A percentile compares a stretch with the other conserved stretches of the same genome.
These are phyloP conservation scores for Paramormyrops hopkinsi DNA, from an alignment of 2,797 vertebrate species.

Conservation along the genomic window DNA sequence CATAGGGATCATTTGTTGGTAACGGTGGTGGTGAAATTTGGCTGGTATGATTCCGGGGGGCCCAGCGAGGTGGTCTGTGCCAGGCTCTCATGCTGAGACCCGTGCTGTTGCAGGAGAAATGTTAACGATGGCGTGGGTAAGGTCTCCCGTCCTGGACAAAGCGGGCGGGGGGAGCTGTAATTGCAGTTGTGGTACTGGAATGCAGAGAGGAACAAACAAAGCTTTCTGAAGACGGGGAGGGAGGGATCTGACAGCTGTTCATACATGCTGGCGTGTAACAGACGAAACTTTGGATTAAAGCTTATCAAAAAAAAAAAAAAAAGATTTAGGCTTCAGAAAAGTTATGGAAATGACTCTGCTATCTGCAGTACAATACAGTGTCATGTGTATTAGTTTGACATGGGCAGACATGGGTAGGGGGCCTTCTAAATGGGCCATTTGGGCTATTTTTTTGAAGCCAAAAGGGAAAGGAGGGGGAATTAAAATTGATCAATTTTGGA, in stretches of 20 bases:
- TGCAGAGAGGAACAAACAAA: neutral
- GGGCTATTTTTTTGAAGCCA: neutral
- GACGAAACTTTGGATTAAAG: neutral
- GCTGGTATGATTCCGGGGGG: neutral
- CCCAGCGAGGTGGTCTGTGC: neutral
- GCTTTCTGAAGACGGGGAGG: neutral
- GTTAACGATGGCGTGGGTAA: constrained; percentile 9
- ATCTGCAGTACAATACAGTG: neutral
- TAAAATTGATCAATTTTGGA: neutral
- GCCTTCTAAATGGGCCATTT: neutral
- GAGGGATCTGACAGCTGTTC: neutral
- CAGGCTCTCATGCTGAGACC: neutral
- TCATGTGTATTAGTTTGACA: neutral
- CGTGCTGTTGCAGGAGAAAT: neutral
- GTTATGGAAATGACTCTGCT: neutral
- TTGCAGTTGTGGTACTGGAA: neutral
- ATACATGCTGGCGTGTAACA: neutral
- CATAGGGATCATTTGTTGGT: neutral
- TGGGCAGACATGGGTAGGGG: neutral
- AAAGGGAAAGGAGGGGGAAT: neutral
- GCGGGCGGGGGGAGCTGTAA: neutral
- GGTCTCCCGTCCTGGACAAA: neutral
- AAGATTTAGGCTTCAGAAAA: too few species aligned
- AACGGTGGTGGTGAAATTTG: neutral
- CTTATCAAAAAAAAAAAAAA: neutral